Conservation (phyloP, 1,140 invertebrate genomes). For the Atta texana region DNA sequence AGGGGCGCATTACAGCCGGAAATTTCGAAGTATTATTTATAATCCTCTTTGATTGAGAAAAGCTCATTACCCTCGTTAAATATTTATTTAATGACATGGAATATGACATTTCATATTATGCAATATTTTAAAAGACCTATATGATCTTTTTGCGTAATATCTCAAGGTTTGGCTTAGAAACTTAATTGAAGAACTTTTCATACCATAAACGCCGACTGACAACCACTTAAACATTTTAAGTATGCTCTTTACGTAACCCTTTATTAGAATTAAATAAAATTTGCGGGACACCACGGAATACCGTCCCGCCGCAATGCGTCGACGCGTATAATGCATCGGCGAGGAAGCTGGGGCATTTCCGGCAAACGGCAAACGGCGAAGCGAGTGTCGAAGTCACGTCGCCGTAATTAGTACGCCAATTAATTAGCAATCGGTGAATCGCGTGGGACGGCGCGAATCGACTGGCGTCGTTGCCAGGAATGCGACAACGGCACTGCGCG, state of each 20-base stretch:
- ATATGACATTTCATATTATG: neutral
- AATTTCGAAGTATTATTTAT: conserved; percentile 34
- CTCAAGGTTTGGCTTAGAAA: neutral
- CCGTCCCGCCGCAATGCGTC: neutral
- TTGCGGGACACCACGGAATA: conserved; percentile 26
- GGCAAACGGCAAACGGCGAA: conserved; percentile 36
- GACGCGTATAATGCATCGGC: conserved; percentile 35
- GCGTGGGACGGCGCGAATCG: conserved; percentile 36
- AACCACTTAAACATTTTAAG: conserved; percentile 28
- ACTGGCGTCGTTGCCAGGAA: conserved; percentile 35
- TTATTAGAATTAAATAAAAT: conserved; percentile 56
- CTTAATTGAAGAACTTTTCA: conserved; percentile 8
- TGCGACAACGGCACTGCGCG: conserved; percentile 34
- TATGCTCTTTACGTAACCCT: conserved; percentile 8
- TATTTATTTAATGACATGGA: neutral
- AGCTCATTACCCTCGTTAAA: conserved; percentile 7
- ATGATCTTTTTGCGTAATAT: neutral
- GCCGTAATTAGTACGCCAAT: conserved; percentile 57
- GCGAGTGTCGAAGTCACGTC: conserved; percentile 55
- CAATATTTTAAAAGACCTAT: neutral
- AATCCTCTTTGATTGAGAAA: neutral
- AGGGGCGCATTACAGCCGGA: neutral
- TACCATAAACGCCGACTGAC: neutral
- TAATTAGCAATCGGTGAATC: conserved; percentile 61
- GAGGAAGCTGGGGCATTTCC: conserved; percentile 28